These are phyloP conservation scores for Pelecanoides urinatrix DNA, from an alignment of 2,113 vertebrate species.

Conservation along the genomic window DNA sequence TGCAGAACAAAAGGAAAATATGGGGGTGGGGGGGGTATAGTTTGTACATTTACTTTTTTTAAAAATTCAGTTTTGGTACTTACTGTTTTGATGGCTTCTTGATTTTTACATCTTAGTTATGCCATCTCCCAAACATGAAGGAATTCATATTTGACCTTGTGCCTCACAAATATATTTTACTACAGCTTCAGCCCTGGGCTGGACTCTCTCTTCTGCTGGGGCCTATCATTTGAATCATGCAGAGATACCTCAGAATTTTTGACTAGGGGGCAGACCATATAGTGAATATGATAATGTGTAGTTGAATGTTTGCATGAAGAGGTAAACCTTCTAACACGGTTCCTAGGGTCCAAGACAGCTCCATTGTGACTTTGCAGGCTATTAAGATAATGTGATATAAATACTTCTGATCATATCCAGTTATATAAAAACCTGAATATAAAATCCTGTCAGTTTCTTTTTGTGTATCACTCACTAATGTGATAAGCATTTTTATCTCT, in stretches of 20 bases:
- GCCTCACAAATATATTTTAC: background rate
- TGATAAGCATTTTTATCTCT: background rate
- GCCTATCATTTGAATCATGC: background rate
- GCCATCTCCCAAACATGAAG: background rate
- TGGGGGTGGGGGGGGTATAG: rapidly evolving
- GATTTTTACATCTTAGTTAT: background rate
- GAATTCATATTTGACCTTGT: background rate
- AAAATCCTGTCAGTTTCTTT: background rate
- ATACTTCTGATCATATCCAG: background rate
- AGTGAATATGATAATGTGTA: background rate
- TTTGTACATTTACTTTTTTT: background rate
- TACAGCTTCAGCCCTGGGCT: background rate
- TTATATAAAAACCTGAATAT: background rate
- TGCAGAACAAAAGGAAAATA: background rate
- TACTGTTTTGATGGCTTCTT: background rate
- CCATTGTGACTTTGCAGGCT: background rate
- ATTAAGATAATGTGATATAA: background rate
- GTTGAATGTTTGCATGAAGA: background rate
- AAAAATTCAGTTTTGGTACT: background rate
- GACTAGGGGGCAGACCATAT: background rate
- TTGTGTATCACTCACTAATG: background rate
- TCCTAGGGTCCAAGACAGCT: background rate
- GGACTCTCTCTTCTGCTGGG: background rate
- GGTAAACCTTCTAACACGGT: background rate
- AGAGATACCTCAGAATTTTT: background rate